Base-by-base conservation (phyloP, 2,113 vertebrate genomes). In the Helogale parvula region DNA sequence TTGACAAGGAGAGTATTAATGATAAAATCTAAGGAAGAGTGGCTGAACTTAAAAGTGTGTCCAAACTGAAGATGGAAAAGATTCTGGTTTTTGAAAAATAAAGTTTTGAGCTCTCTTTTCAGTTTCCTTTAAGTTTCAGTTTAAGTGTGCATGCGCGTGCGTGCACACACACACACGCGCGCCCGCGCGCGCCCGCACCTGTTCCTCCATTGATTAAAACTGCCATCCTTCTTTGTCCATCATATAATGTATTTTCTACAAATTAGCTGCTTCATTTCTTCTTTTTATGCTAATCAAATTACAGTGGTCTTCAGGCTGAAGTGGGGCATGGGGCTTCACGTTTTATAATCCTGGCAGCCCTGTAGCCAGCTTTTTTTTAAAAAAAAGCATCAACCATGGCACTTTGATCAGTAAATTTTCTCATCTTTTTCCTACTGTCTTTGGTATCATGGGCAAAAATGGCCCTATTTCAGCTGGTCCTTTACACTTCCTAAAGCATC, bases 1-100 rank as follows among this genome's bases (percentile, higher is more conserved):
- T 92, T 96, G 52, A 91, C 88, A 47, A 95, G 11, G 33, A 94
- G 38, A 90, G 3, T 90, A 81, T 90, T 95, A 92, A 97, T 95
- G 91, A 82, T 83, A 93, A 97, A 97, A 41, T 41, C 41, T 41
- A 95, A 95, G 68, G 11, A 45, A 85, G 94, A 93, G 27, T 52
- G 11, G 87, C 69, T 90, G 68, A 86, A 91, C 63, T 88, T 91
- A 96, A 95, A 97, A 65, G 23, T 94, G 3, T 45, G 90, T 86
- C 65, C 57, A 57, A 66, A 35, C 47, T 63, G 31, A 91, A 96
- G 41, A 76, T 69, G 38, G 41, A 94, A 90, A 91, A 35, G 63
- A 74, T n/a, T 88, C 45, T 82, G 0, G 66, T 31, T 52, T 80
- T 92, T 66, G 83, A 4, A 85, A 90, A 88, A 93, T 72, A 92